These are phyloP conservation scores for Brachycybe producta DNA, from an alignment of 2,888 invertebrate genomes.

Conservation along the genomic window DNA sequence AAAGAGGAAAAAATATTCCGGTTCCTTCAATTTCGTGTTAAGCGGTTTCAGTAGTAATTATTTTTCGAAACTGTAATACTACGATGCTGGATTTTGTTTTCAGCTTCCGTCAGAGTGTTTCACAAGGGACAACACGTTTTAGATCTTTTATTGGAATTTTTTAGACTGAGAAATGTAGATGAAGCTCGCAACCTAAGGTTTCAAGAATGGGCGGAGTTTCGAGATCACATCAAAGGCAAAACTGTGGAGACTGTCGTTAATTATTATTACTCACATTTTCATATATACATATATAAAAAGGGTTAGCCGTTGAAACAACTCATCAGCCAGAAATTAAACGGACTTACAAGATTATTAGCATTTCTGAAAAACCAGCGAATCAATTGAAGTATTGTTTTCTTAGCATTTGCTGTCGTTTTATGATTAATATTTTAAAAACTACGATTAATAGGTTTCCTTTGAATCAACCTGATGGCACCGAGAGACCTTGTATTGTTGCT, in stretches of 20 bases:
- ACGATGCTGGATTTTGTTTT: no score
- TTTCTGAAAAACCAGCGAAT: not conserved
- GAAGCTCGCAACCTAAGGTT: not conserved
- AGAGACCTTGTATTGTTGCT: slow-evolving; percentile 5
- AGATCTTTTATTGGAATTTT: slow-evolving; percentile 13
- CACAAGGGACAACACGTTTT: slow-evolving; percentile 17
- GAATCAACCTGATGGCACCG: slow-evolving; percentile 3
- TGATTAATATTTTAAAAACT: not conserved
- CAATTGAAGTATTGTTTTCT: not conserved
- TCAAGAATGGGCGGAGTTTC: not conserved
- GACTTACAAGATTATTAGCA: slow-evolving; percentile 9
- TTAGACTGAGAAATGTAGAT: not conserved
- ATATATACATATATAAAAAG: no score
- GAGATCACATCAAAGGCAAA: slow-evolving; percentile 12
- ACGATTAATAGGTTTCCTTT: slow-evolving; percentile 9
- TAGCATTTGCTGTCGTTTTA: not conserved
- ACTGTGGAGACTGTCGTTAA: not conserved
- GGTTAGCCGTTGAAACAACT: slow-evolving; percentile 7
- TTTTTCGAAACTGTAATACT: no score
- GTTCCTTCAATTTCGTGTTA: no score
- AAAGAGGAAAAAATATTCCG: no score
- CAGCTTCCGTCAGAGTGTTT: slow-evolving; percentile 19
- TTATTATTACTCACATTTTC: not conserved
- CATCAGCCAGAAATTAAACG: not conserved
- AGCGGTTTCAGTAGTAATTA: no score